Percentiles rank a stretch among this genome's conserved stretches.
Conservation (phyloP, 2,888 invertebrate species). For the Xylocampa areola region DNA sequence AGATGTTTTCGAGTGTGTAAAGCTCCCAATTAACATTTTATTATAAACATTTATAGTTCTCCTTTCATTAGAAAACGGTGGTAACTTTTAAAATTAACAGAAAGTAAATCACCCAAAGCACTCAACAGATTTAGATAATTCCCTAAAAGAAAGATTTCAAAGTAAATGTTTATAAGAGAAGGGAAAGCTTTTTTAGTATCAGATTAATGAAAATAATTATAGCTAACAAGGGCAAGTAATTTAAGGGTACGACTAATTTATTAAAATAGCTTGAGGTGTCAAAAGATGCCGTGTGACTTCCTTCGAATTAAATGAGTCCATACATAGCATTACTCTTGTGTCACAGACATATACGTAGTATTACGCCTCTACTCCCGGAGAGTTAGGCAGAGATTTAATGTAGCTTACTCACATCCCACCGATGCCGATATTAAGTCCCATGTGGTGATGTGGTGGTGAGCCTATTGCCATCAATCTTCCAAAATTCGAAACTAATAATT, state of each 20-base stretch:
- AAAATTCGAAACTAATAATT: too few species aligned
- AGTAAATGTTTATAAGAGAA: conserved; percentile 42
- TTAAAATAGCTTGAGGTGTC: conserved; percentile 21
- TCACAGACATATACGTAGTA: too few species aligned
- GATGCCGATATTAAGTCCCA: too few species aligned
- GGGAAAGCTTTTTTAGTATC: conserved; percentile 42
- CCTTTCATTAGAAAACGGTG: conserved; percentile 21
- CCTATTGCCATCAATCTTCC: too few species aligned
- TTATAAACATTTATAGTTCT: conserved; percentile 24
- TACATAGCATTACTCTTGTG: too few species aligned
- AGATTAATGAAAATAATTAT: conserved; percentile 47
- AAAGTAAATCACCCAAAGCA: conserved; percentile 39
- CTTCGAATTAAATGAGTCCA: too few species aligned
- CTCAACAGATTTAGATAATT: conserved; percentile 53
- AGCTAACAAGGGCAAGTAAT: conserved; percentile 10
- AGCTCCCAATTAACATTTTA: background rate
- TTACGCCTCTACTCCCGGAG: too few species aligned
- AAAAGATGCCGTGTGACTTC: too few species aligned
- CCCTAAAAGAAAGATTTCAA: conserved; percentile 30
- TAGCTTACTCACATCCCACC: too few species aligned
- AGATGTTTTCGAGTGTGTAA: too few species aligned
- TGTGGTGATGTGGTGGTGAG: too few species aligned
- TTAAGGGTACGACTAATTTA: conserved; percentile 19
- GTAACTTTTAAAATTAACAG: conserved; percentile 37
- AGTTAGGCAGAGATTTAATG: too few species aligned